A percentile compares a stretch with the other conserved stretches of the same genome.
phyloP scores from a whole-genome alignment of 2,113 vertebrate species.

The Sinocyclocheilus rhinocerous region DNA sequence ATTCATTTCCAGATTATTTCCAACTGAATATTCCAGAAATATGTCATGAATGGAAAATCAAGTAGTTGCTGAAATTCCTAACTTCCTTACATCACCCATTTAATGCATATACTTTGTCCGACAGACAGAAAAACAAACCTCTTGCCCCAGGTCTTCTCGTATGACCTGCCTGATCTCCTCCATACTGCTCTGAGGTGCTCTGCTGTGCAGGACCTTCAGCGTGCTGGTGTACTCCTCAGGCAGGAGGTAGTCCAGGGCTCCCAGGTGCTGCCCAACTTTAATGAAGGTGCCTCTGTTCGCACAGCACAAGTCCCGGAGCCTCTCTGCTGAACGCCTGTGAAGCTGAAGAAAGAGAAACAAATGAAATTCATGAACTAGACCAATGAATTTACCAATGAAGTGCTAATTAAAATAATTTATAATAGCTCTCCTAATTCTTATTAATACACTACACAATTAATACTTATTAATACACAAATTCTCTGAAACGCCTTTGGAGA shows the following conservation, averaged over 20 bases:
- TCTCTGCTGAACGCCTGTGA: slow-evolving; percentile 89
- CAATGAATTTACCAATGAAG: neutral
- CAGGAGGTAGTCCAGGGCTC: slow-evolving; percentile 92
- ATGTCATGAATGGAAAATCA: neutral
- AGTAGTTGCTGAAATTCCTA: neutral
- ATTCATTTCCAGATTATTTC: neutral
- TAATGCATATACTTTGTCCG: neutral
- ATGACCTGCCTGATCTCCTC: slow-evolving; percentile 89
- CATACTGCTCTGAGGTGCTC: slow-evolving; percentile 88
- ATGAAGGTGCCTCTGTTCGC: slow-evolving; percentile 97
- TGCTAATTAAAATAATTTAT: neutral
- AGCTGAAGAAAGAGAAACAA: slow-evolving; percentile 73
- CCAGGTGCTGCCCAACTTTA: slow-evolving; percentile 97
- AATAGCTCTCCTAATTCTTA: neutral
- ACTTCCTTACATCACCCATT: neutral
- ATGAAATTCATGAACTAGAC: neutral
- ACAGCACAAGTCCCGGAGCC: slow-evolving; percentile 89
- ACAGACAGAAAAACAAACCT: slow-evolving; percentile 73
- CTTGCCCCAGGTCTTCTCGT: slow-evolving; percentile 91
- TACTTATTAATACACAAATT: no score
- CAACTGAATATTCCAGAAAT: neutral
- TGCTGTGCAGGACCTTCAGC: slow-evolving; percentile 91
- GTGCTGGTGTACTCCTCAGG: slow-evolving; percentile 94
- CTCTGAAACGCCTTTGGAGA: no score
- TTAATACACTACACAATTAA: neutral